A percentile compares a stretch with the other conserved stretches of the same genome.
Evolutionary conservation across 2,797 vertebrate genomes (phyloP).

Genomic region (Myiotriccus ornatus): DNA sequence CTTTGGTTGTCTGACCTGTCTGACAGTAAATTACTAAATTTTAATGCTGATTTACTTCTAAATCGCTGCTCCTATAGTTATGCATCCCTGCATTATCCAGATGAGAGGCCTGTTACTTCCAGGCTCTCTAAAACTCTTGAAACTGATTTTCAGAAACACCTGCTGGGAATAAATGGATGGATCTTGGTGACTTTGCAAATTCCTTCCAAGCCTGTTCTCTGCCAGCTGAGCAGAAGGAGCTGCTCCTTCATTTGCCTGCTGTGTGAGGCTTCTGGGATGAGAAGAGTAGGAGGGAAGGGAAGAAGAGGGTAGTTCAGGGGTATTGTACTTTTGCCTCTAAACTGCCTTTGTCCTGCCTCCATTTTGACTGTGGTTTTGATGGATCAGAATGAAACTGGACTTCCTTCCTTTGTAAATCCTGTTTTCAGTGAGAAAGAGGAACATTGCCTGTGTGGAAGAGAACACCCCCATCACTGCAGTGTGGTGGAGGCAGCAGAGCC

Average conservation of each 20-base stretch:
- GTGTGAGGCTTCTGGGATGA: not conserved
- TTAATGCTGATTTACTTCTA: not conserved
- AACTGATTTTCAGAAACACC: not conserved
- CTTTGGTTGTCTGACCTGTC: not conserved
- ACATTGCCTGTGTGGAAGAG: rapidly evolving
- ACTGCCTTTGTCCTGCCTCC: not conserved
- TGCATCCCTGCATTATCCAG: not conserved
- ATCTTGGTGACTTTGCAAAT: not conserved
- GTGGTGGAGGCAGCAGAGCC: not conserved
- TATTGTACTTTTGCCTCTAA: not conserved
- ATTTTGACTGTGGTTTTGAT: not conserved
- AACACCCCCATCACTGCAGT: rapidly evolving
- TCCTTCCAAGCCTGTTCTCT: not conserved
- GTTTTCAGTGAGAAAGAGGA: not conserved
- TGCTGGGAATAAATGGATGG: not conserved
- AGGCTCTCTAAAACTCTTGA: not conserved
- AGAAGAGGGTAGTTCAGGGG: not conserved
- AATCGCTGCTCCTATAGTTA: not conserved
- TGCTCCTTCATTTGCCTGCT: not conserved
- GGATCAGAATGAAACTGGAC: not conserved
- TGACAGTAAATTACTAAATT: not conserved
- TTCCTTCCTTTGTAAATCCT: not conserved
- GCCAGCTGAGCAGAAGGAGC: not conserved
- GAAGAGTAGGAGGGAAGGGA: not conserved
- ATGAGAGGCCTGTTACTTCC: not conserved